These are phyloP conservation scores for Philonicus albiceps DNA, from an alignment of 2,888 invertebrate species.

Conservation along the genomic window DNA sequence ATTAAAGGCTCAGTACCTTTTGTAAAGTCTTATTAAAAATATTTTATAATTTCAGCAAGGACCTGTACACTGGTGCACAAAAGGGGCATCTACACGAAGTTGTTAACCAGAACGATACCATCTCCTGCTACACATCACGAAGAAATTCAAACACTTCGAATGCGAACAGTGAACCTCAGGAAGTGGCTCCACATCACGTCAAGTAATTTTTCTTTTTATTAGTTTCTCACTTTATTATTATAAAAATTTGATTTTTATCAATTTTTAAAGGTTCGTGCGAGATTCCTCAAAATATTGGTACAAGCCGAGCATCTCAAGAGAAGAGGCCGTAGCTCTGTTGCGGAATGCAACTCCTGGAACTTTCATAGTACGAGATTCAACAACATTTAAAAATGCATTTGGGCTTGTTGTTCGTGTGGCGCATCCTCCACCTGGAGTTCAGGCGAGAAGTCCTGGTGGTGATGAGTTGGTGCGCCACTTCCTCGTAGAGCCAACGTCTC, in stretches of 20 bases:
- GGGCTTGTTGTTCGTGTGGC: slow-evolving; percentile 94
- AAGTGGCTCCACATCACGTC: slow-evolving; percentile 88
- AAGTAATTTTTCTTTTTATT: too few species aligned
- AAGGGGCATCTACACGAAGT: slow-evolving; percentile 51
- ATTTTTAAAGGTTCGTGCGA: slow-evolving; percentile 75
- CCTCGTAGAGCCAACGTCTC: slow-evolving; percentile 94
- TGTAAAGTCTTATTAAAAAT: not conserved
- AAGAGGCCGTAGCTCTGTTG: slow-evolving; percentile 92
- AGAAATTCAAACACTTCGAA: slow-evolving; percentile 66
- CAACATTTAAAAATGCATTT: slow-evolving; percentile 76
- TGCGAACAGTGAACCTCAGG: slow-evolving; percentile 71
- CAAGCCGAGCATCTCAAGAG: slow-evolving; percentile 93
- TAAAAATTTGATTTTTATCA: not conserved
- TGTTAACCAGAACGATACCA: slow-evolving; percentile 52
- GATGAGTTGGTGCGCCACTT: slow-evolving; percentile 94
- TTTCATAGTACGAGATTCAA: slow-evolving; percentile 96
- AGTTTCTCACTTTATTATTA: too few species aligned
- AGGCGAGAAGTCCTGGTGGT: slow-evolving; percentile 67
- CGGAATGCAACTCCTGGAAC: slow-evolving; percentile 89
- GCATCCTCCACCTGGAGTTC: slow-evolving; percentile 78
- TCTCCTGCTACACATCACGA: slow-evolving; percentile 57
- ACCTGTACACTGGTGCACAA: slow-evolving; percentile 67
- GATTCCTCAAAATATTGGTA: slow-evolving; percentile 98
- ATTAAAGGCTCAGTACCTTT: not conserved
- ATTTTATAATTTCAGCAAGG: slow-evolving; percentile 64